These are phyloP conservation scores for Drosophila parthenogenetica DNA, from an alignment of 2,888 invertebrate species.

Conservation along the genomic window DNA sequence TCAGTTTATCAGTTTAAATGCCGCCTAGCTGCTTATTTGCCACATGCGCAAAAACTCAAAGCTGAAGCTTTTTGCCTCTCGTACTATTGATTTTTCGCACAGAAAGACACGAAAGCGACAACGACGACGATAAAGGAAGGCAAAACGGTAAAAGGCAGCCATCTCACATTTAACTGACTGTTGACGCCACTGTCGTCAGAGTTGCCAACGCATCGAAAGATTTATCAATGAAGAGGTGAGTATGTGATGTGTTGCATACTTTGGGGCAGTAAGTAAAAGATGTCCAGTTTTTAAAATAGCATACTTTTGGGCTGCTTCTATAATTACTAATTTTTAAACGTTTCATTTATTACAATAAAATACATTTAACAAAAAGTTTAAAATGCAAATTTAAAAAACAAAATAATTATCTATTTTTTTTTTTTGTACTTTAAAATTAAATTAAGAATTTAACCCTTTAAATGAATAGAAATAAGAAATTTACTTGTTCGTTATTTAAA, in stretches of 20 bases:
- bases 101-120: conserved; percentile 20
- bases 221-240: conserved; percentile 26
- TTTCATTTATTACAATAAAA: no score
- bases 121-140: neutral
- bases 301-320: conserved; percentile 34
- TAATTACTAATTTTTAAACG: neutral
- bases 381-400: no score
- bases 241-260: conserved; percentile 38
- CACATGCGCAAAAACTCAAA: conserved; percentile 14
- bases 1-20: conserved; percentile 12
- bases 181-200: conserved; percentile 28
- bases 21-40: neutral
- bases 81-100: conserved; percentile 47
- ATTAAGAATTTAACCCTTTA: neutral
- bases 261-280: conserved; percentile 12
- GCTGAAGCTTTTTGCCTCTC: neutral
- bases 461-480: no score
- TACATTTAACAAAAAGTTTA: no score
- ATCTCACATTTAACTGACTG: neutral
- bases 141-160: conserved; percentile 5
- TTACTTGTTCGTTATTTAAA: no score
- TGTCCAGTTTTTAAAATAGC: conserved; percentile 8
- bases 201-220: conserved; percentile 36
- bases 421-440: neutral
- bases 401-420: neutral